Percentiles rank a stretch among this genome's conserved stretches.
Evolutionary conservation across 2,113 vertebrate species (phyloP).

Genomic region (Platysteira castanea): DNA sequence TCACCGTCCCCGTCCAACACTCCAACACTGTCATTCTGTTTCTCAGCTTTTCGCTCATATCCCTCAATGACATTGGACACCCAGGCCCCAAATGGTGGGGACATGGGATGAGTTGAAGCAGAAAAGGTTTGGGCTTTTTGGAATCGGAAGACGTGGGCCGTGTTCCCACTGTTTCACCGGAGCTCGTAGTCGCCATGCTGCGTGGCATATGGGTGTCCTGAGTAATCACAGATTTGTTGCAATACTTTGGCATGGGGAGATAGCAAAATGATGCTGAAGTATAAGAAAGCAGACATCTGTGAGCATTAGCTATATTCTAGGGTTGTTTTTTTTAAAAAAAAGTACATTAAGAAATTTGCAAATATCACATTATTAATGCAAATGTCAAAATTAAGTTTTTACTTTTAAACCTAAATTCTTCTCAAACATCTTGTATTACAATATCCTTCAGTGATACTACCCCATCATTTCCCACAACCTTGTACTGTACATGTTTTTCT

Average conservation of each 20-base stretch:
- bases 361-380: not conserved
- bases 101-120: not conserved
- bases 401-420: not conserved
- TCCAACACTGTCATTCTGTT: fast-evolving
- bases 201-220: not conserved
- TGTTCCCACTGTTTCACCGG: fast-evolving
- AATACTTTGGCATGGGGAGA: not conserved
- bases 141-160: not conserved
- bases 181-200: not conserved
- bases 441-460: not conserved
- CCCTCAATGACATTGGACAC: fast-evolving
- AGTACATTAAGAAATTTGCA: not conserved
- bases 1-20: fast-evolving
- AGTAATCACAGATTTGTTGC: not conserved
- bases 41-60: fast-evolving
- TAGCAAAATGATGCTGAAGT: not conserved
- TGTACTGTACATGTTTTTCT: not conserved
- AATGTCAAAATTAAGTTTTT: not conserved
- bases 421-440: not conserved
- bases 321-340: not conserved
- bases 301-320: not conserved
- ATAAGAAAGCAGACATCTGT: conserved; percentile 11
- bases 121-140: not conserved
- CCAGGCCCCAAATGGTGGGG: not conserved
- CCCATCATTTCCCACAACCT: not conserved